A percentile compares a stretch with the other conserved stretches of the same genome.
These are phyloP conservation scores for Otocyon megalotis DNA, from an alignment of 2,113 vertebrate genomes.

Conservation along the genomic window DNA sequence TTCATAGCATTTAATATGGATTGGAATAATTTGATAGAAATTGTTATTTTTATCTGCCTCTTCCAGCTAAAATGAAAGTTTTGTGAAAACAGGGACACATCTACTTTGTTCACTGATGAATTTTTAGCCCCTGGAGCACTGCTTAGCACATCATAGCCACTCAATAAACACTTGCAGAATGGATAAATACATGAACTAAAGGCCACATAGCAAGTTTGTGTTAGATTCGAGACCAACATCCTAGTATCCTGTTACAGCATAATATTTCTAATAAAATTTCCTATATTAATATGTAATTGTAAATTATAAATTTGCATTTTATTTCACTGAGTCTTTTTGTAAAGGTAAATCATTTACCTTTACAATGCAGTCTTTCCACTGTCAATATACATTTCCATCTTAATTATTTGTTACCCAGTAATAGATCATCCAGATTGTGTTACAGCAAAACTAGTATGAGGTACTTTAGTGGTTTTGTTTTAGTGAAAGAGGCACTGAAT, in stretches of 20 bases:
- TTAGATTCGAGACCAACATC: background rate
- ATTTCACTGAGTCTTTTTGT: background rate
- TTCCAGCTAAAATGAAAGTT: background rate
- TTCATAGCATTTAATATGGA: background rate
- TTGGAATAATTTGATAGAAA: conserved; percentile 11
- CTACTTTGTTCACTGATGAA: background rate
- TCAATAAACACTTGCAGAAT: background rate
- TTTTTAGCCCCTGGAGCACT: background rate
- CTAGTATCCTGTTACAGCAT: background rate
- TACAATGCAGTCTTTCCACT: conserved; percentile 30
- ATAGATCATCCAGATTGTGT: background rate
- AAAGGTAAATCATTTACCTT: conserved; percentile 28
- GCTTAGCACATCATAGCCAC: background rate
- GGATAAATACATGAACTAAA: background rate
- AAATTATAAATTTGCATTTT: conserved; percentile 14
- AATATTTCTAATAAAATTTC: conserved; percentile 6
- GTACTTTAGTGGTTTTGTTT: background rate
- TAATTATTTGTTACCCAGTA: background rate
- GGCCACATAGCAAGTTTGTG: background rate
- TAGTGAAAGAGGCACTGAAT: conserved; percentile 37
- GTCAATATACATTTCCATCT: background rate
- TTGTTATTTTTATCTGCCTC: background rate
- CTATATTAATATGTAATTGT: background rate
- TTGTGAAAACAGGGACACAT: background rate
- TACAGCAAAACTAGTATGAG: background rate